Base-by-base conservation (phyloP, 1,140 invertebrate genomes). In the Aricia agestis region DNA sequence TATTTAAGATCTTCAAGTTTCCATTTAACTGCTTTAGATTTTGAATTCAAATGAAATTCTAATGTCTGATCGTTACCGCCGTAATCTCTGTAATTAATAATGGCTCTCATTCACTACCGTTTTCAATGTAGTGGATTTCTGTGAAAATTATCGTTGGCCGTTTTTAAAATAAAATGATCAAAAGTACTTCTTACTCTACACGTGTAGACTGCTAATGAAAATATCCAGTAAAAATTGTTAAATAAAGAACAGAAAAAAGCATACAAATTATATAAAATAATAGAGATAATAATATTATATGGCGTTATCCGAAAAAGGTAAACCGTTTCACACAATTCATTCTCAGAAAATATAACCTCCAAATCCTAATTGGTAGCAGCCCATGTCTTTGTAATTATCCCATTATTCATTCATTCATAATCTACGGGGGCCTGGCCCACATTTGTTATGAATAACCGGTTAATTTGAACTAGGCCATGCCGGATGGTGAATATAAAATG, bases 401-500 rank as follows among this genome's bases (percentile, higher is more conserved):
- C 59, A 63, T 63, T 63, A 63, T 63, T 63, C 18, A 63, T 19
- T 63, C 59, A 63, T 63, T 63, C 18, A 63, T 19, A 19, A 63
- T 25, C 59, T 11, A 19, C 59, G 17, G 17, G 59, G 59, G 17
- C 59, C 59, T 63, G 59, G 59, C 59, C 59, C 59, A 63, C 59
- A 63, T 63, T 63, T 63, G 59, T 63, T 63, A 63, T 19, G 59
- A 63, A 63, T 63, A 63, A 68, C 41, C 73, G 58, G 68, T 74
- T 58, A 71, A 18, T 42, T 70, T 52, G 67, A 74, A 71, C 67
- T 74, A 67, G 73, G 73, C 69, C 69, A 68, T 25, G 59, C 36
- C 71, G 68, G 70, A 71, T 74, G 67, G 69, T 71, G 73, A 74
- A 74, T 74, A 68, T 71, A 71, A 71, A 74, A 74, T 69, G 69